These are phyloP conservation scores for Seriola aureovittata DNA, from an alignment of 2,113 vertebrate species.

Conservation along the genomic window DNA sequence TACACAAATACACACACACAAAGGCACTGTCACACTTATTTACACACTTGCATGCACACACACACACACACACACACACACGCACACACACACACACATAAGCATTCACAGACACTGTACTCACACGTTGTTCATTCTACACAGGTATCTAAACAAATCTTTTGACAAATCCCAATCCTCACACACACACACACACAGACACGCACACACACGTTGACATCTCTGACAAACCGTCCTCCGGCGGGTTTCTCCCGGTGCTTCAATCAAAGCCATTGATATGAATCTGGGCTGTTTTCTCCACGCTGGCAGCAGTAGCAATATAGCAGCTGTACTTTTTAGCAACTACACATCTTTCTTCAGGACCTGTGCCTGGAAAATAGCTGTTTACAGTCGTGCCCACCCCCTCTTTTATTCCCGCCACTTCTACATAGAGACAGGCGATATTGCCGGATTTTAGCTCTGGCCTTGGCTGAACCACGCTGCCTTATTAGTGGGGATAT, in stretches of 20 bases:
- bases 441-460: conserved; percentile 70
- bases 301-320: conserved; percentile 59
- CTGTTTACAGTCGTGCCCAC: conserved; percentile 54
- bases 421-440: conserved; percentile 60
- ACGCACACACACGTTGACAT: conserved; percentile 60
- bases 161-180: conserved; percentile 59
- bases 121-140: conserved; percentile 59
- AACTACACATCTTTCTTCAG: conserved; percentile 69
- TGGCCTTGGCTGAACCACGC: conserved; percentile 74
- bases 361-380: conserved; percentile 58
- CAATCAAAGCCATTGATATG: conserved; percentile 78
- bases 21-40: conserved; percentile 53
- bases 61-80: conserved; percentile 26
- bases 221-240: conserved; percentile 66
- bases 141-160: conserved; percentile 69
- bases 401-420: conserved; percentile 50
- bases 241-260: conserved; percentile 64
- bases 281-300: conserved; percentile 69
- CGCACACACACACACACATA: conserved; percentile 19
- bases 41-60: conserved; percentile 39
- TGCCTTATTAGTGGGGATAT: conserved; percentile 74
- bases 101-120: conserved; percentile 39
- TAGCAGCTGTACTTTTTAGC: conserved; percentile 71
- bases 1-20: conserved; percentile 27
- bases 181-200: conserved; percentile 21